These are phyloP conservation scores for Heliconius melpomene DNA, from an alignment of 1,140 invertebrate species.

Conservation along the genomic window DNA sequence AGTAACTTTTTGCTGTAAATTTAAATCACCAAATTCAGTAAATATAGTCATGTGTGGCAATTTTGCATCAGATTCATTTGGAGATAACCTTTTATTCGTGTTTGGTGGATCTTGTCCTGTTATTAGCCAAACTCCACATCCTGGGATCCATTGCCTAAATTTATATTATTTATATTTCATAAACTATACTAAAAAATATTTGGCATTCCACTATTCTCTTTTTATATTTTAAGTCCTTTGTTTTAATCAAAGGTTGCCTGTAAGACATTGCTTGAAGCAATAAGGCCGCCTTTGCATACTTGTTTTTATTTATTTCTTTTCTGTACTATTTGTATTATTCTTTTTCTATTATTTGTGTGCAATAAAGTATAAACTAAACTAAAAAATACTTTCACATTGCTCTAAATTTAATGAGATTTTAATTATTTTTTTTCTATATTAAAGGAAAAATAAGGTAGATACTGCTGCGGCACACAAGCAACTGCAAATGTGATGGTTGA, in stretches of 20 bases:
- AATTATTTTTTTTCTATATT: too few species aligned
- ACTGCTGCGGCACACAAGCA: too few species aligned
- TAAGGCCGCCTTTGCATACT: too few species aligned
- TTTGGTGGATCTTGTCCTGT: constrained; percentile 78
- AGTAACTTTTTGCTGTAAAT: constrained; percentile 81
- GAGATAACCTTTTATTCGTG: constrained; percentile 53
- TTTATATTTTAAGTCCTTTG: too few species aligned
- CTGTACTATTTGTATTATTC: too few species aligned
- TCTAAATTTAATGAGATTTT: constrained; percentile 16
- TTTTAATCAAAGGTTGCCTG: too few species aligned
- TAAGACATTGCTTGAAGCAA: too few species aligned
- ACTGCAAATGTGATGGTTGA: too few species aligned
- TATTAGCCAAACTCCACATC: constrained; percentile 83
- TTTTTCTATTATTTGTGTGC: too few species aligned
- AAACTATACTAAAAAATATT: neutral
- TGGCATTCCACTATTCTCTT: neutral
- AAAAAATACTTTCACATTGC: neutral
- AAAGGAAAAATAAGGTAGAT: too few species aligned
- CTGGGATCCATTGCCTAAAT: constrained; percentile 83
- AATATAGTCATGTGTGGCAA: constrained; percentile 83
- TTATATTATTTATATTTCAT: neutral
- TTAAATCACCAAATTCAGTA: constrained; percentile 83
- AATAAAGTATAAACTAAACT: neutral
- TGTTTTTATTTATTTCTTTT: too few species aligned
- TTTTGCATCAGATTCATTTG: constrained; percentile 59